A percentile compares a stretch with the other conserved stretches of the same genome.
Conservation (phyloP, 2,113 vertebrate species). For the Vireo altiloquus region DNA sequence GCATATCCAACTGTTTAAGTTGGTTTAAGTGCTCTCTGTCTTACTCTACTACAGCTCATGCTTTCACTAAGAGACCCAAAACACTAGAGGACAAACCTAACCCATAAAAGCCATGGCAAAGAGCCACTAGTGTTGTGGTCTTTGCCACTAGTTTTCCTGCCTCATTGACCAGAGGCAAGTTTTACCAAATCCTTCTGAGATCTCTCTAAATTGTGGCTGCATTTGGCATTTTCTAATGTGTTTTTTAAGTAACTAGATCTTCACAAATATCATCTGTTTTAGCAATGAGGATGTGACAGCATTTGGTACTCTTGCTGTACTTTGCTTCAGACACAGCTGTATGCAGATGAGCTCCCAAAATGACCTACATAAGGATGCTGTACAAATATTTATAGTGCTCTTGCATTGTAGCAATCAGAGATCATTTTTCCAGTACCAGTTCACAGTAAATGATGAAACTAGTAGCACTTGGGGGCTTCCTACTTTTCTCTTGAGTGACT, state of each 20-base stretch:
- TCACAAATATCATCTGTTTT: background rate
- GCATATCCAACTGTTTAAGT: background rate
- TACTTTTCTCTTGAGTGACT: background rate
- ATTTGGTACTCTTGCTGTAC: background rate
- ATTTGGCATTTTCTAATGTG: background rate
- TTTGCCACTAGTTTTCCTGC: background rate
- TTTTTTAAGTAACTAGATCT: background rate
- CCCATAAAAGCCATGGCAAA: background rate
- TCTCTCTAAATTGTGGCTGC: background rate
- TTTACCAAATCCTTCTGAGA: background rate
- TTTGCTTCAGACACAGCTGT: background rate
- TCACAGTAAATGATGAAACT: background rate
- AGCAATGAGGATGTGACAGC: background rate
- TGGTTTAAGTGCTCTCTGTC: background rate
- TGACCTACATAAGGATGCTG: background rate
- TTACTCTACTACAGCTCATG: background rate
- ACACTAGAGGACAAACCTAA: background rate
- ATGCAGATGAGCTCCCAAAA: background rate
- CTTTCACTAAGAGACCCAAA: background rate
- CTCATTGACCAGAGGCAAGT: rapidly evolving
- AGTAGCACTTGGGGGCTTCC: background rate
- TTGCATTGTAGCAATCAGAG: background rate
- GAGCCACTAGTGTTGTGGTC: background rate
- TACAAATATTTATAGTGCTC: background rate
- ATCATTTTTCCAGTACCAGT: background rate